Base-by-base conservation (phyloP, 2,797 vertebrate genomes). In the Smutsia gigantea region DNA sequence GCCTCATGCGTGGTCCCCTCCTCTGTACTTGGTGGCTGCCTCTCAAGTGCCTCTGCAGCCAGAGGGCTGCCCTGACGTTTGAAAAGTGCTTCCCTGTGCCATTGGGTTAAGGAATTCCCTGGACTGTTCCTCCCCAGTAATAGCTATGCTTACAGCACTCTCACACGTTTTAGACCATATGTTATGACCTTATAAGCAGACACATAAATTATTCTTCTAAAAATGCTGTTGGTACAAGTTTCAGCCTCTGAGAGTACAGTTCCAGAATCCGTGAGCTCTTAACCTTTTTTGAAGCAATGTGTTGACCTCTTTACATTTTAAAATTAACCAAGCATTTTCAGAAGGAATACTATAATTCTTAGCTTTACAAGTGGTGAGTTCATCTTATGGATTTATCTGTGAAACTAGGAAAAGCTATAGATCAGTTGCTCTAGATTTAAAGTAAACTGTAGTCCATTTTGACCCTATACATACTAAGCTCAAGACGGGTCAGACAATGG, bases 381-480 rank as follows among this genome's bases (percentile, higher is more conserved):
- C 95, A 86, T 96, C 90, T 64, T 69, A 66, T 93, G 96, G 98
- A 98, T 98, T 98, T 98, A 98, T 98, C 97, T 97, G 83, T 94
- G 72, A 78, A 96, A 88, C 75, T 6, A 51, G 94, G 74, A 94
- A 98, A 98, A 97, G 98, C 97, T 96, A 57, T 94, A 98, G 95
- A 97, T 98, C 97, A 98, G 95, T 98, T 95, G 87, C 46, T 84
- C 74, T 90, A 93, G 96, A 98, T 97, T 97, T 97, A 97, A 98
- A 98, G 96, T 91, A 81, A 97, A 14, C 96, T 77, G 0, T 61
- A 96, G 94, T 85, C 82, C 84, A 0, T 96, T 97, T 93, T 98
- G 91, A 95, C 78, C 11, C 29, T 63, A 84, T 90, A 49, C 46
- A 2, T 72, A 59, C 83, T 87, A 29, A 97, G 96, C 96, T 96